Conservation (phyloP, 2,888 invertebrate species). For the Harpalus rubripes region DNA sequence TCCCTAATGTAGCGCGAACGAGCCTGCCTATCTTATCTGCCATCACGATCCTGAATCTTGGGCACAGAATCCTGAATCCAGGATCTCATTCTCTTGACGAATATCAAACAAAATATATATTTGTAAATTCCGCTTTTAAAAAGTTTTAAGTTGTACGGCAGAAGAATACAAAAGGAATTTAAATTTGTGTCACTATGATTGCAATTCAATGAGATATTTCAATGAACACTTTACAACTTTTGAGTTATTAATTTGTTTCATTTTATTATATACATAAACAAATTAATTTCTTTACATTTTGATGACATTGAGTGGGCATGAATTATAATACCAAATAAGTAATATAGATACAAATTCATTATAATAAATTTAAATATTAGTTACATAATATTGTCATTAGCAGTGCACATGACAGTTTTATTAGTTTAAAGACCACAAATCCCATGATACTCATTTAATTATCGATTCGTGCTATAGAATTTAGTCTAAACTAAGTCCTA, state of each 20-base stretch:
- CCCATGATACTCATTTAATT: too few relatives aligned
- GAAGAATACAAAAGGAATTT: neutral
- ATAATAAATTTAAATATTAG: neutral
- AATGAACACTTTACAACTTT: neutral
- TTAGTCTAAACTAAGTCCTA: too few relatives aligned
- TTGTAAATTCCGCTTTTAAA: constrained; percentile 12
- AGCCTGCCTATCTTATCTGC: constrained; percentile 23
- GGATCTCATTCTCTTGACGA: constrained; percentile 36
- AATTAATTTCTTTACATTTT: neutral
- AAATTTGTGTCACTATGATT: neutral
- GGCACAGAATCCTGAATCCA: neutral
- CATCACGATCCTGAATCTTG: constrained; percentile 1
- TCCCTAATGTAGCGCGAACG: constrained; percentile 42
- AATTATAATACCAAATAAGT: neutral
- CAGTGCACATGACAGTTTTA: too few relatives aligned
- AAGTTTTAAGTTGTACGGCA: neutral
- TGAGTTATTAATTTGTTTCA: neutral
- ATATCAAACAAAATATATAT: constrained; percentile 41
- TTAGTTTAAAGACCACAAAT: too few relatives aligned
- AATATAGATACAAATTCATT: neutral
- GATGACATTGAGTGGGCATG: neutral
- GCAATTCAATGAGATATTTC: neutral
- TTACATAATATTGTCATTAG: neutral
- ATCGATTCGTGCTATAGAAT: too few relatives aligned
- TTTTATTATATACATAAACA: neutral